Evolutionary conservation across 2,888 invertebrate genomes (phyloP), one percentile per base, ranked within the genome.

Genomic region (Thecocarcelia acutangulata): DNA sequence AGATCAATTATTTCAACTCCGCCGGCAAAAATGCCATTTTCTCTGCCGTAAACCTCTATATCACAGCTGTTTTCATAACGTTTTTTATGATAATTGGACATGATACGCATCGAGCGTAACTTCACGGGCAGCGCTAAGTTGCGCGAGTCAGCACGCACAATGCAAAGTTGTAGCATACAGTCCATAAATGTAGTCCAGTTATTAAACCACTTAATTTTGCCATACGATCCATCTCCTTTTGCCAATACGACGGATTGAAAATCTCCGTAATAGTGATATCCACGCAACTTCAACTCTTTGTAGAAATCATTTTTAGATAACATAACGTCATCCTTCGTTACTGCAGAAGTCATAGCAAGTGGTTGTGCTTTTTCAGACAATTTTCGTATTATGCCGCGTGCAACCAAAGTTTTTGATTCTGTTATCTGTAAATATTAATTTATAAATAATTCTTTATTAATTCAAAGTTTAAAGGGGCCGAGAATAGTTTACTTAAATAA

Each of bases 161-260:
- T 93, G 86, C 93, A 93, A 85, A 95, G 93, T 89, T 97, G 97
- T 3, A 97, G 92, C 93, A 97, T 94, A 61, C 95, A 95, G 90
- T 97, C 97, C 91, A 97, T 92, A 90, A 96, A 96, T 2, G 95
- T 93, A 12, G 95, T 94, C 96, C 97, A 97, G 90, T 96, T 95
- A 86, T 94, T 93, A 56, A 93, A 92, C 96, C 96, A 96, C 70
- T 92, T 88, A 12, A 80, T 85, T 88, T 85, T 85, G n/a, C 86
- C 87, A 12, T 78, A 70, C 1, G 83, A 66, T n/a, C 86, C 87
- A 80, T 88, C 87, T 6, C 84, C 75, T 3, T 85, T 83, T 5
- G 86, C 84, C 33, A 86, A 84, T 52, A 84, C 61, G 12, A 88
- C 85, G 2, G 78, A 79, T 56, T 83, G 85, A 61, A 88, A 88